phyloP scores from a whole-genome alignment of 2,797 vertebrate species.

The Leuciscus waleckii region DNA sequence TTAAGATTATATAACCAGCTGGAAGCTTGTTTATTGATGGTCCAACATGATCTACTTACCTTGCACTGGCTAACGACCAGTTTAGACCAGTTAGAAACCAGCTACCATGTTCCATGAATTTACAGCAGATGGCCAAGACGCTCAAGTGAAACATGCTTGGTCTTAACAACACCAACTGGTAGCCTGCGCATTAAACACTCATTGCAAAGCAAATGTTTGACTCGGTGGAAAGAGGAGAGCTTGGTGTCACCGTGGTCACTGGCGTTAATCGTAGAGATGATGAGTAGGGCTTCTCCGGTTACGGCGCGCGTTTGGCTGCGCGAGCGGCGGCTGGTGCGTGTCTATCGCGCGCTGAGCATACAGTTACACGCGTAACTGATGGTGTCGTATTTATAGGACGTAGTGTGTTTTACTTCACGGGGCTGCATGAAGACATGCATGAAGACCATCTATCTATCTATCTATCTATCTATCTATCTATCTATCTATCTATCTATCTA shows the following conservation, averaged over 20 bases:
- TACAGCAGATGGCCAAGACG: slow-evolving; percentile 21
- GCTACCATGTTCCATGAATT: neutral
- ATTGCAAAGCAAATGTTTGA: slow-evolving; percentile 35
- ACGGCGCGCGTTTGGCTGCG: slow-evolving; percentile 37
- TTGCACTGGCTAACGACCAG: neutral
- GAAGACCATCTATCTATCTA: neutral
- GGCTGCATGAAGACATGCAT: slow-evolving; percentile 1
- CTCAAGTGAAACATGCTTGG: neutral
- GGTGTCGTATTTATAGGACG: slow-evolving; percentile 38
- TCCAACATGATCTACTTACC: neutral
- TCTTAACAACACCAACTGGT: slow-evolving; percentile 24
- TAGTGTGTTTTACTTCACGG: slow-evolving; percentile 29
- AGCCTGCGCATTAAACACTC: slow-evolving; percentile 13
- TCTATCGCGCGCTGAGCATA: slow-evolving; percentile 24
- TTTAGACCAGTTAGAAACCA: slow-evolving; percentile 9
- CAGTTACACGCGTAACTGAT: slow-evolving; percentile 42
- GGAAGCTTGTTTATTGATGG: neutral
- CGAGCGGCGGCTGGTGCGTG: slow-evolving; percentile 29
- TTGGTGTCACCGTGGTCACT: slow-evolving; percentile 18
- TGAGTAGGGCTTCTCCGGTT: slow-evolving; percentile 18
- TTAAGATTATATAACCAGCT: neutral
- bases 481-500: neutral
- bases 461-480: neutral
- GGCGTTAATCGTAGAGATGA: slow-evolving; percentile 35
- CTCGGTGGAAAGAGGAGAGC: slow-evolving; percentile 30